Evolutionary conservation across 2,113 vertebrate species (phyloP), one percentile per base, ranked within the genome.

Genomic region (Melanostigma gelatinosum): DNA sequence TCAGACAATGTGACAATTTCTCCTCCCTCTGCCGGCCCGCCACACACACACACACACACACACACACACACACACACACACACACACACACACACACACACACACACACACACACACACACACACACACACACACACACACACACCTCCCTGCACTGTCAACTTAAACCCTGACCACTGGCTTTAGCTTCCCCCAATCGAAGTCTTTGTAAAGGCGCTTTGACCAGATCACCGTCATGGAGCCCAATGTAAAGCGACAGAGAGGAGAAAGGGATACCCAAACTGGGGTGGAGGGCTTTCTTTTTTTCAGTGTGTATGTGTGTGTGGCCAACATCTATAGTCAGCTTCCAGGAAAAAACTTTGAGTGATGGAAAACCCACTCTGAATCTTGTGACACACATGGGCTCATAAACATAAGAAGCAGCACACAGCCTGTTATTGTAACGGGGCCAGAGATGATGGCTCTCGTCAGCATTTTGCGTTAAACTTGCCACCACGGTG

Each of bases 181-280:
- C 89, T 85, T 84, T 80, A 84, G 81, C 85, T 88, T 91, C 63
- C 50, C 72, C 77, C 77, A 82, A 80, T 92, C 52, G 46, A n/a
- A 57, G 52, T 88, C 82, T 92, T 91, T 93, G 77, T 92, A 79
- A 91, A 88, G 68, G 69, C 36, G 83, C 87, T 87, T 93, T 93
- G 92, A 94, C 91, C 88, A 87, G 80, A 91, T 94, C 87, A 88
- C 88, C 78, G 87, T 93, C 93, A 92, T 92, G 91, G 89, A 89
- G 78, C 76, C 86, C 80, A 89, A 94, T 92, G 86, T 80, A 91
- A 92, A 84, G 86, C 88, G 93, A 94, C 93, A 93, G 93, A 90
- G 79, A 79, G 74, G 87, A 94, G 89, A 94, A 94, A 94, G 84
- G 79, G 65, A 72, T 48, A 68, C 85, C 55, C 80, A 78, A 89